These are phyloP conservation scores for Pogonophryne albipinna DNA, from an alignment of 2,797 vertebrate genomes.

Conservation along the genomic window DNA sequence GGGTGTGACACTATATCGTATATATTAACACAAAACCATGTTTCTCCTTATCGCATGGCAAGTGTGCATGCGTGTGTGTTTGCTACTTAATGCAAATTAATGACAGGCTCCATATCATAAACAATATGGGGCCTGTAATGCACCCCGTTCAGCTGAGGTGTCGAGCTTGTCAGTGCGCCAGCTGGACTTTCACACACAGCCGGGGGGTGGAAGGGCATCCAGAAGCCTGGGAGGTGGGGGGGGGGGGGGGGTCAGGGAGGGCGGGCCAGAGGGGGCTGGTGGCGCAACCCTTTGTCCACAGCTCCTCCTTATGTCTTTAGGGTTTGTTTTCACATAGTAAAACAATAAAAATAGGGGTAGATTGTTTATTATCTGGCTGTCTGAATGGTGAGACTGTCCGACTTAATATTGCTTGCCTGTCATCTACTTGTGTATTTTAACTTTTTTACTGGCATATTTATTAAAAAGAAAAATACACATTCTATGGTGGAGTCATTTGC, in stretches of 20 bases:
- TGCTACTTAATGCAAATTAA: conserved; percentile 76
- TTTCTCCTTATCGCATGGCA: conserved; percentile 63
- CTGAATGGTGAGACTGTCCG: conserved; percentile 56
- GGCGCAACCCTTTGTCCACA: conserved; percentile 76
- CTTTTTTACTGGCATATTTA: conserved; percentile 52
- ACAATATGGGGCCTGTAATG: conserved; percentile 73
- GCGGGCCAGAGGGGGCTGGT: conserved; percentile 68
- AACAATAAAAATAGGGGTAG: conserved; percentile 51
- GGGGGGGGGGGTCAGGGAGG: conserved; percentile 59
- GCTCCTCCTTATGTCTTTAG: conserved; percentile 71
- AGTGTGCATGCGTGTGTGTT: conserved; percentile 46
- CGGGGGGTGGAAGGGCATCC: conserved; percentile 66
- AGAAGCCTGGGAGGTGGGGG: conserved; percentile 59
- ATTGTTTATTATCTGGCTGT: conserved; percentile 56
- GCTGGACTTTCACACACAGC: conserved; percentile 84
- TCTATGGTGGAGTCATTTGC: conserved; percentile 10
- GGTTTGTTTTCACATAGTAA: conserved; percentile 71
- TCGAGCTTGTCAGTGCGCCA: conserved; percentile 70
- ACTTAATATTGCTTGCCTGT: conserved; percentile 61
- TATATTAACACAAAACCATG: conserved; percentile 79
- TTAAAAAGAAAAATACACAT: conserved; percentile 37
- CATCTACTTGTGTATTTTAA: conserved; percentile 61
- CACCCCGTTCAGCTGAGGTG: conserved; percentile 63
- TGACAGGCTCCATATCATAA: conserved; percentile 75
- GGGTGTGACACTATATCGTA: conserved; percentile 70